These are phyloP conservation scores for Lithophane semibrunnea DNA, from an alignment of 2,888 invertebrate genomes.

Conservation along the genomic window DNA sequence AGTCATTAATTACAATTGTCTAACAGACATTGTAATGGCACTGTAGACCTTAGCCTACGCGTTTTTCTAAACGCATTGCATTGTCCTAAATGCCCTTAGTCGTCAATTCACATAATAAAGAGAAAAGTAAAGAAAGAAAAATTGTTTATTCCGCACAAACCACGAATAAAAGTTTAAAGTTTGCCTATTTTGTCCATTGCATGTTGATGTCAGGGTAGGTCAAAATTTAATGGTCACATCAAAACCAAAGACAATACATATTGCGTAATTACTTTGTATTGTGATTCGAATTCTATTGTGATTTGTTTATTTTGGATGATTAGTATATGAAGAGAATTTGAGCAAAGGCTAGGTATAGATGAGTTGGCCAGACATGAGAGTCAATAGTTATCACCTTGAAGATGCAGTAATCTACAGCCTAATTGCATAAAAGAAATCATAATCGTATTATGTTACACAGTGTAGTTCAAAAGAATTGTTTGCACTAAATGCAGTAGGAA, in stretches of 20 bases:
- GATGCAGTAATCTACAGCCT: not conserved
- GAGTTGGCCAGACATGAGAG: not conserved
- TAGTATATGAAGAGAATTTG: conserved; percentile 13
- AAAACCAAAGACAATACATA: no score
- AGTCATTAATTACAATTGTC: conserved; percentile 80
- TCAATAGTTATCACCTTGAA: not conserved
- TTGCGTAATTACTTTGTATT: no score
- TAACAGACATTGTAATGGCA: conserved; percentile 69
- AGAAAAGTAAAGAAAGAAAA: no score
- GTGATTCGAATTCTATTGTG: not conserved
- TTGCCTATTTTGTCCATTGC: no score
- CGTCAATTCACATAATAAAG: not conserved
- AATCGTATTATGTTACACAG: not conserved
- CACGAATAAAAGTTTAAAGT: no score
- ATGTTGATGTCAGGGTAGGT: no score
- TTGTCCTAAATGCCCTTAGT: conserved; percentile 56
- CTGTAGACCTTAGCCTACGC: conserved; percentile 69
- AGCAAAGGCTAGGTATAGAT: not conserved
- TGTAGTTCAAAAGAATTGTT: not conserved
- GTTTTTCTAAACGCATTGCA: conserved; percentile 34
- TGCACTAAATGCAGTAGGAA: not conserved
- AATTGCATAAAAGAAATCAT: not conserved
- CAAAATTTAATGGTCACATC: no score
- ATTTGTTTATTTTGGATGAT: conserved; percentile 13
- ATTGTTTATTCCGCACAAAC: no score